Percentiles rank a stretch among this genome's conserved stretches.
These are phyloP conservation scores for Phoebastria nigripes DNA, from an alignment of 2,797 vertebrate species.

Conservation along the genomic window DNA sequence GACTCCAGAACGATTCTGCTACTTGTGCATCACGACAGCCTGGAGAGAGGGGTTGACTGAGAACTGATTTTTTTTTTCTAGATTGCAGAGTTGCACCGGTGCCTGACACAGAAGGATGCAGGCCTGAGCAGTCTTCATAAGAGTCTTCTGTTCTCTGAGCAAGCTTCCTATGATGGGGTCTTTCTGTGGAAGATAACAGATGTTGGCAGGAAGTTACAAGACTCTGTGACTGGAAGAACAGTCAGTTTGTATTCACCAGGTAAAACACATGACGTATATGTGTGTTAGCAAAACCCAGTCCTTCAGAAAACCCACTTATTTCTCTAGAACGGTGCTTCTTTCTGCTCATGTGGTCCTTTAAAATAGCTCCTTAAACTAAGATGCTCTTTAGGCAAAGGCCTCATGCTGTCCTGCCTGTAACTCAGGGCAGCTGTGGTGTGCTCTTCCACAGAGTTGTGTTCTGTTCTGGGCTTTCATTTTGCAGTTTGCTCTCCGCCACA, in stretches of 20 bases:
- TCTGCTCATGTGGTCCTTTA: background rate
- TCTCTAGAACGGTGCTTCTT: background rate
- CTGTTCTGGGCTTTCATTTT: background rate
- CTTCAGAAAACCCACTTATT: background rate
- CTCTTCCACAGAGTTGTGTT: background rate
- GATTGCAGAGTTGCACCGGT: conserved; percentile 78
- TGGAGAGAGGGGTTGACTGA: background rate
- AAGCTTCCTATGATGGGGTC: conserved; percentile 80
- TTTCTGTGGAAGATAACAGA: conserved; percentile 85
- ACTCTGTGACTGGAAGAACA: conserved; percentile 76
- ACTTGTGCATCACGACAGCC: background rate
- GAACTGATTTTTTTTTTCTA: background rate
- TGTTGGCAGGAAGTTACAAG: conserved; percentile 75
- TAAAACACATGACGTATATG: background rate
- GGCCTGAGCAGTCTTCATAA: conserved; percentile 75
- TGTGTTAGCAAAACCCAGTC: background rate
- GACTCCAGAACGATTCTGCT: background rate
- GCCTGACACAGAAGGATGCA: conserved; percentile 77
- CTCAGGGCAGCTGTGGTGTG: background rate
- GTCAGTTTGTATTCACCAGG: conserved; percentile 83
- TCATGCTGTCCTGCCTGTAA: background rate
- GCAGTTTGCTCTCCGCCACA: background rate
- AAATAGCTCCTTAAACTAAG: background rate
- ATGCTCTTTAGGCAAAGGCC: background rate
- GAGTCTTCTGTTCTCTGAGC: conserved; percentile 74